Conservation (phyloP, 2,797 vertebrate species). For the Mastacembelus armatus region DNA sequence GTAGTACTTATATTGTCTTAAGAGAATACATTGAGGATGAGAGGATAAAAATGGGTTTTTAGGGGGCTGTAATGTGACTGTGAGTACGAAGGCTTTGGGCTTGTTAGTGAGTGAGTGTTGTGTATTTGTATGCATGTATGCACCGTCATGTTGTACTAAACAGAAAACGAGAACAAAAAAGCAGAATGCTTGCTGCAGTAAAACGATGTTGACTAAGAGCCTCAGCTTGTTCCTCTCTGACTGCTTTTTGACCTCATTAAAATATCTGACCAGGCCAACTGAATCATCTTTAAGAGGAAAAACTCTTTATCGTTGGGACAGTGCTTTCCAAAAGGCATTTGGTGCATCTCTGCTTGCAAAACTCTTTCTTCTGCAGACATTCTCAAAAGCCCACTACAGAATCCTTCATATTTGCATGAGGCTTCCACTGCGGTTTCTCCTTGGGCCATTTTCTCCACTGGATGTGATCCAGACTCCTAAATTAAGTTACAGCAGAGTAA, state of each 20-base stretch:
- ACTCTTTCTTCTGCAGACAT: background rate
- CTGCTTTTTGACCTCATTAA: slow-evolving; percentile 3
- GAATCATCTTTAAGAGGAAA: slow-evolving; percentile 2
- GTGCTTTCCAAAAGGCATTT: background rate
- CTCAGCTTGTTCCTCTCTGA: slow-evolving; percentile 9
- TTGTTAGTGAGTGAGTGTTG: background rate
- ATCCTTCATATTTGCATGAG: background rate
- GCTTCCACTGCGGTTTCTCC: background rate
- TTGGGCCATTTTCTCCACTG: background rate
- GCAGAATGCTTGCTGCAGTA: slow-evolving; percentile 13
- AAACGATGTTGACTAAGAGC: slow-evolving; percentile 1
- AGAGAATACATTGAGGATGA: slow-evolving; percentile 5
- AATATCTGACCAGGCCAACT: background rate
- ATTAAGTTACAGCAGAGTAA: slow-evolving; percentile 6
- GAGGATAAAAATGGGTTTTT: slow-evolving; percentile 9
- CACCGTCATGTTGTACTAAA: slow-evolving; percentile 40
- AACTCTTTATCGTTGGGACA: no score
- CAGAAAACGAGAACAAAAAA: slow-evolving; percentile 24
- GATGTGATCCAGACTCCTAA: slow-evolving; percentile 8
- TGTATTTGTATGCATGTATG: background rate
- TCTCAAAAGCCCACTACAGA: background rate
- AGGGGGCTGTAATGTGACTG: slow-evolving; percentile 7
- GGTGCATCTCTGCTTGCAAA: background rate
- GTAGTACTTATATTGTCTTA: slow-evolving; percentile 6
- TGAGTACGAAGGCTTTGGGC: background rate